Percentiles rank a stretch among this genome's conserved stretches.
Conservation (phyloP, 2,888 invertebrate genomes). For the Scaptomyza flava region DNA sequence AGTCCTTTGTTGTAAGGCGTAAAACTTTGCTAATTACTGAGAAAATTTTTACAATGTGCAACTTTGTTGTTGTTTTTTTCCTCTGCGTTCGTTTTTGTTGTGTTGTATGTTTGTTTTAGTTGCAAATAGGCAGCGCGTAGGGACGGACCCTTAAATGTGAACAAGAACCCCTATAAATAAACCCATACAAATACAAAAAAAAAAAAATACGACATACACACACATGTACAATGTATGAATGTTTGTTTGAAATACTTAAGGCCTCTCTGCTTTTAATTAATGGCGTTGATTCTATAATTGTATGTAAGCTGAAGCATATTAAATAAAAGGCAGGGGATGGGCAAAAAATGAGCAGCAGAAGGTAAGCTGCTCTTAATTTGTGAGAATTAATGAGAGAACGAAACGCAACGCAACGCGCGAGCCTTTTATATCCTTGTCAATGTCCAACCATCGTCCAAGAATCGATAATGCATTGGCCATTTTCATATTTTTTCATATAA, state of each 20-base stretch:
- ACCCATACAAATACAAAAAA: too few species aligned
- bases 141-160: slow-evolving; percentile 7
- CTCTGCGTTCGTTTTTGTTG: not conserved
- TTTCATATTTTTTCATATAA: slow-evolving; percentile 13
- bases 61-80: slow-evolving; percentile 37
- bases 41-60: slow-evolving; percentile 70
- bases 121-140: slow-evolving; percentile 24
- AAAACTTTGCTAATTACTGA: slow-evolving; percentile 78
- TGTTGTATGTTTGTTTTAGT: slow-evolving; percentile 35
- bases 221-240: not conserved
- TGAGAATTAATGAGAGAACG: slow-evolving; percentile 20
- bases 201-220: too few species aligned
- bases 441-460: not conserved
- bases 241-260: not conserved
- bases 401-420: not conserved
- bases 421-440: not conserved
- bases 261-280: slow-evolving; percentile 54
- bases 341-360: not conserved
- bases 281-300: slow-evolving; percentile 71
- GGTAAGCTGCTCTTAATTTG: slow-evolving; percentile 50
- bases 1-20: slow-evolving; percentile 70
- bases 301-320: slow-evolving; percentile 16
- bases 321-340: not conserved
- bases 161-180: not conserved
- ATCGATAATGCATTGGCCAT: slow-evolving; percentile 2